Percentiles rank a stretch among this genome's conserved stretches.
phyloP scores from a whole-genome alignment of 2,888 invertebrate genomes.

The Eledona agricola region DNA sequence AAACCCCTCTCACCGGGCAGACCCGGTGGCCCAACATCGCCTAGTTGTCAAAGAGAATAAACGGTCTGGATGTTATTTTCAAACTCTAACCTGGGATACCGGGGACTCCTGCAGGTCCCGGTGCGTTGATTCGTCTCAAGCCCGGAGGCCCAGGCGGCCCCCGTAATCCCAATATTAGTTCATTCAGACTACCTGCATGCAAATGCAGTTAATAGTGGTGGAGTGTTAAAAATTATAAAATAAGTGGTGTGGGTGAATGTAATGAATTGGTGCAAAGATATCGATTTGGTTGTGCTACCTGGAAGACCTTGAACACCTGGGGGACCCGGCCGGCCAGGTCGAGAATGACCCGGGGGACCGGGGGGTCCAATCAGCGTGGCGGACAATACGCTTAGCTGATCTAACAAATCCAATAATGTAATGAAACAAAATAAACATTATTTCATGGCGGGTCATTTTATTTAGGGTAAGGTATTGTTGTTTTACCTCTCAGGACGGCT shows the following conservation, averaged over 20 bases:
- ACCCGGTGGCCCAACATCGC: conserved; percentile 73
- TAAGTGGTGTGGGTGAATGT: background rate
- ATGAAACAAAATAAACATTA: too few relatives aligned
- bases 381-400: conserved; percentile 77
- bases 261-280: conserved; percentile 1
- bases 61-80: background rate
- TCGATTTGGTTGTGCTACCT: conserved; percentile 66
- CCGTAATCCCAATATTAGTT: conserved; percentile 67
- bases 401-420: conserved; percentile 61
- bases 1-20: conserved; percentile 72
- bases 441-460: too few relatives aligned
- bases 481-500: conserved; percentile 77
- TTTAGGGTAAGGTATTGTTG: conserved; percentile 7
- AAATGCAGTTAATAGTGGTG: conserved; percentile 40
- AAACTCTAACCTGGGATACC: conserved; percentile 67
- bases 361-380: conserved; percentile 71
- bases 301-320: conserved; percentile 75
- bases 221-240: conserved; percentile 2
- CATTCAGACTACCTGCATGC: conserved; percentile 67
- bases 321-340: conserved; percentile 74
- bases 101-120: conserved; percentile 66
- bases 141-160: conserved; percentile 77
- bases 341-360: conserved; percentile 72
- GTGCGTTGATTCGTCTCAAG: conserved; percentile 63
- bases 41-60: conserved; percentile 53